Conservation (phyloP, 2,888 invertebrate species). For the Quadroppia sp. region DNA sequence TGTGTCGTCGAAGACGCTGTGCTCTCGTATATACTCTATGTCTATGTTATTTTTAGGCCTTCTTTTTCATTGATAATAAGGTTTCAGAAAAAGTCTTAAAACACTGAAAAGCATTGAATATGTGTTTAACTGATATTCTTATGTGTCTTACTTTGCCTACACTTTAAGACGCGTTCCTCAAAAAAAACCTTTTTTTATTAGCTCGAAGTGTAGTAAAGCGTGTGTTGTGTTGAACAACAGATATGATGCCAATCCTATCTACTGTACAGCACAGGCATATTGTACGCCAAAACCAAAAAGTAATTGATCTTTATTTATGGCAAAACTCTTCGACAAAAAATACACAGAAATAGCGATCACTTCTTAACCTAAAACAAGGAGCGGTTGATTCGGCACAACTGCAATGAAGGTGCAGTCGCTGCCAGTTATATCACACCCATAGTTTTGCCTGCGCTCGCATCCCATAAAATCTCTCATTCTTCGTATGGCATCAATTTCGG, state of each 20-base stretch:
- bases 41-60: conserved; percentile 24
- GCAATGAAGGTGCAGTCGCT: conserved; percentile 33
- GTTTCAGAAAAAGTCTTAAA: conserved; percentile 1
- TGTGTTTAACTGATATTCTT: neutral
- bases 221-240: neutral
- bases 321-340: conserved; percentile 35
- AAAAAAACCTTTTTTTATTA: conserved; percentile 6
- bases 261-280: conserved; percentile 6
- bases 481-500: conserved; percentile 21
- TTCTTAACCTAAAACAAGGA: conserved; percentile 32
- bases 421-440: conserved; percentile 37
- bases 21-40: neutral
- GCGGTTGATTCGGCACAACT: conserved; percentile 14
- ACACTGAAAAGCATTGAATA: neutral
- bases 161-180: neutral
- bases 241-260: conserved; percentile 13
- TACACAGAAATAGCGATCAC: neutral
- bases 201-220: neutral
- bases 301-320: conserved; percentile 37
- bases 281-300: conserved; percentile 18
- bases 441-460: neutral
- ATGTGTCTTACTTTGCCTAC: neutral
- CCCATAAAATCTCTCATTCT: conserved; percentile 13
- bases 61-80: conserved; percentile 25
- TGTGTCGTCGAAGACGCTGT: conserved; percentile 23